A percentile compares a stretch with the other conserved stretches of the same genome.
phyloP scores from a whole-genome alignment of 2,797 vertebrate species.

The Eutrigla gurnardus region DNA sequence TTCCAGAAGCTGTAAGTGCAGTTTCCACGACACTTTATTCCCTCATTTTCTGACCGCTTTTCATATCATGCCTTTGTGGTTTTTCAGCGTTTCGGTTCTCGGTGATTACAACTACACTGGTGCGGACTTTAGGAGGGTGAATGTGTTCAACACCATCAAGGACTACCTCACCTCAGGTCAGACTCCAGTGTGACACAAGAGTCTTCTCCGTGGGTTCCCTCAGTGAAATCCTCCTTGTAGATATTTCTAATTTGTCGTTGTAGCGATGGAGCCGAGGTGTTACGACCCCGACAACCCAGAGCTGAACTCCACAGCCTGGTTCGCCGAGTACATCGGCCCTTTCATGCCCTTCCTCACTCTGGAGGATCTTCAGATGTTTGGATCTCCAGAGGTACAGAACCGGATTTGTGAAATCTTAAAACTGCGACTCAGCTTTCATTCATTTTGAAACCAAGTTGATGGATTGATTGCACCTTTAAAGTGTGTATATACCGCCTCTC shows the following conservation, averaged over 20 bases:
- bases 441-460: not conserved
- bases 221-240: not conserved
- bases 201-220: not conserved
- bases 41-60: not conserved
- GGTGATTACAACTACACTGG: slow-evolving; percentile 65
- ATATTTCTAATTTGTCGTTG: slow-evolving; percentile 11
- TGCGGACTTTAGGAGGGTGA: slow-evolving; percentile 57
- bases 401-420: rapidly evolving
- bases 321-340: slow-evolving; percentile 77
- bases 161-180: slow-evolving; percentile 78
- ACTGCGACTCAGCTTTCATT: not conserved
- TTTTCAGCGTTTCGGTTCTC: slow-evolving; percentile 75
- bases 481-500: not conserved
- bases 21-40: not conserved
- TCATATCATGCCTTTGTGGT: not conserved
- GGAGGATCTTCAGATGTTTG: slow-evolving; percentile 70
- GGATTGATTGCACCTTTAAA: not conserved
- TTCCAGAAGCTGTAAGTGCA: slow-evolving; percentile 80
- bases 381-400: slow-evolving; percentile 65
- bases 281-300: slow-evolving; percentile 66
- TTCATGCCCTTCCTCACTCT: slow-evolving; percentile 78
- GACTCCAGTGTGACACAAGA: not conserved
- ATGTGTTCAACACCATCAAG: slow-evolving; percentile 75
- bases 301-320: slow-evolving; percentile 85
- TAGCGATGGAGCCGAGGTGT: slow-evolving; percentile 76